Evolutionary conservation across 1,140 invertebrate species (phyloP), one percentile per base, ranked within the genome.

Genomic region (Pseudoatta argentina): DNA sequence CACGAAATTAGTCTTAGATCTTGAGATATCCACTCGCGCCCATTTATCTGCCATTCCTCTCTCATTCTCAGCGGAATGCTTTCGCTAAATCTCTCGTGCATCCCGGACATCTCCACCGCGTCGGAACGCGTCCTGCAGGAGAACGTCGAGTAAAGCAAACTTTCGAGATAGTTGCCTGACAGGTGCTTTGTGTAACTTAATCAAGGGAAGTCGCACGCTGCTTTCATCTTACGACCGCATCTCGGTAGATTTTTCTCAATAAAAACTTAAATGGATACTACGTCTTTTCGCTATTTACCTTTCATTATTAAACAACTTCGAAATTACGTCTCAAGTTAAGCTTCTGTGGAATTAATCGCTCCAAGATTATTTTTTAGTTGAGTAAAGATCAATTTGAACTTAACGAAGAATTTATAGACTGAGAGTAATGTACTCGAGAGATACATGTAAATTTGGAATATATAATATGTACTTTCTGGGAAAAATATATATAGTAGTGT

Each of bases 1-100:
- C 73, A 59, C 81, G 64, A 82, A 90, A 89, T 89, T 88, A 88
- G 85, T 88, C 24, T 24, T 24, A 24, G 24, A 86, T 89, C 73
- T 39, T 8, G 14, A 39, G 66, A 44, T 64, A 53, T n/a, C 55
- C 44, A 59, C 30, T 21, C 64, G 55, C 77, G 44, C 39, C 55
- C 8, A 27, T 39, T 76, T 55, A 51, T 44, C 6, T 39, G 10
- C 48, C 44, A 3, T 51, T 63, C 24, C 44, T 64, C 59, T 39
- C 55, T 14, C 21, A n/a, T 61, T 48, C 71, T 30, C 69, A 55
- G 16, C 44, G 72, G 71, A 64, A 76, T 72, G 69, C 34, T 30
- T 12, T 34, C 71, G 57, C 69, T 30, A 21, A n/a, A 83, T 83
- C 48, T 67, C 48, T 44, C 39, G 57, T n/a, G 14, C 24, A 16